phyloP scores from a whole-genome alignment of 37 sponge, comb jelly and placozoan species.

The Cladorhizidae sp. region DNA sequence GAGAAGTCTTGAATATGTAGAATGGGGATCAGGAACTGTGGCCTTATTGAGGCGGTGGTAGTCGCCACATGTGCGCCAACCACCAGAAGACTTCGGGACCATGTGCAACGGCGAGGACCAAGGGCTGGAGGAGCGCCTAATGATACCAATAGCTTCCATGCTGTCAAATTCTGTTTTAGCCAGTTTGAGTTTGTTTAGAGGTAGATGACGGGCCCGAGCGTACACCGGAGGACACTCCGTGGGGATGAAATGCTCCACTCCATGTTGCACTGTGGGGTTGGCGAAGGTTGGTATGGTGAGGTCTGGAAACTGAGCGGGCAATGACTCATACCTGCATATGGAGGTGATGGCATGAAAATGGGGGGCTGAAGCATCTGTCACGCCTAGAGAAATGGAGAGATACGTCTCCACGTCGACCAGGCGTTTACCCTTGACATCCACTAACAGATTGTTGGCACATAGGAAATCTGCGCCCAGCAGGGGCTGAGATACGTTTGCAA shows the following conservation, averaged over 20 bases:
- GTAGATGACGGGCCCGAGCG: slow-evolving; percentile 19
- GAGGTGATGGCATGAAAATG: too few relatives aligned
- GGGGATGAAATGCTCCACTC: slow-evolving; percentile 38
- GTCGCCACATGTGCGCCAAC: slow-evolving; percentile 65
- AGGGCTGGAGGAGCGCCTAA: slow-evolving; percentile 35
- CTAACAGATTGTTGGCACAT: too few relatives aligned
- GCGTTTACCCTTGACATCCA: too few relatives aligned
- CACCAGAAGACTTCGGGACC: slow-evolving; percentile 50
- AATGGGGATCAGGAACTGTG: slow-evolving; percentile 48
- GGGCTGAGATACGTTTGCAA: too few relatives aligned
- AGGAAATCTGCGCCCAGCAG: too few relatives aligned
- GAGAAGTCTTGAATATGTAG: slow-evolving; percentile 61
- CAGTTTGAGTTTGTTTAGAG: slow-evolving; percentile 28
- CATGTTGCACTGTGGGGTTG: slow-evolving; percentile 7
- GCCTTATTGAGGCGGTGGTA: slow-evolving; percentile 53
- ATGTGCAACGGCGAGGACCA: slow-evolving; percentile 60
- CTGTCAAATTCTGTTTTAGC: slow-evolving; percentile 31
- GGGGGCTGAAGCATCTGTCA: too few relatives aligned
- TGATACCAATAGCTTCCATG: slow-evolving; percentile 38
- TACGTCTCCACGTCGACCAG: too few relatives aligned
- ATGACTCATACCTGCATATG: too few relatives aligned
- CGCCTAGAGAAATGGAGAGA: too few relatives aligned
- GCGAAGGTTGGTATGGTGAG: too few relatives aligned
- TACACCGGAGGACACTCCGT: slow-evolving; percentile 44
- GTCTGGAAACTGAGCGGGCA: too few relatives aligned